Percentiles rank a stretch among this genome's conserved stretches.
phyloP scores from a whole-genome alignment of 1,140 invertebrate species.

The Protaetia brevitarsis region DNA sequence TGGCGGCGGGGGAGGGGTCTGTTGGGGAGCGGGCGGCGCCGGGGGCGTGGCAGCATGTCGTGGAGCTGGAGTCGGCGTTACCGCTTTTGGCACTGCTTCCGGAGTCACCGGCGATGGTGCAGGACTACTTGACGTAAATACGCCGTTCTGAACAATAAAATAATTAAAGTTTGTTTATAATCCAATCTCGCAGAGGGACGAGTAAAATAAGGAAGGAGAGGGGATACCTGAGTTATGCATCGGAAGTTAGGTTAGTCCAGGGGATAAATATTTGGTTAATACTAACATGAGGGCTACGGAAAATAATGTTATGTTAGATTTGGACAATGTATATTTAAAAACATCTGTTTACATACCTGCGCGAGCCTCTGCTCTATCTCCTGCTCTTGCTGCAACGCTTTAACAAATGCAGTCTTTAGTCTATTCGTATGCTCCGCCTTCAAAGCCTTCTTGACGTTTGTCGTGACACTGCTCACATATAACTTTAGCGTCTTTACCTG shows the following conservation, averaged over 20 bases:
- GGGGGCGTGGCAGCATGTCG: conserved; percentile 51
- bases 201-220: no score
- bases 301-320: neutral
- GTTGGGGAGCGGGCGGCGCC: conserved; percentile 44
- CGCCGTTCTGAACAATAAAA: conserved; percentile 41
- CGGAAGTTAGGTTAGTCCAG: neutral
- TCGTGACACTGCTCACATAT: conserved; percentile 97
- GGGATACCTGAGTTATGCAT: neutral
- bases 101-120: conserved; percentile 47
- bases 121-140: conserved; percentile 47
- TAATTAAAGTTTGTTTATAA: neutral
- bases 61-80: conserved; percentile 55
- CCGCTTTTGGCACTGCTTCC: conserved; percentile 54
- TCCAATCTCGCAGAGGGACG: no score
- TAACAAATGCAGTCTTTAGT: conserved; percentile 95
- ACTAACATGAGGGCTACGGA: neutral
- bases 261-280: neutral
- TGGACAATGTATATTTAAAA: neutral
- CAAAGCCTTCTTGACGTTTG: conserved; percentile 96
- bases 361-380: conserved; percentile 94
- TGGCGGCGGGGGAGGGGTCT: conserved; percentile 42
- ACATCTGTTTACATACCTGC: conserved; percentile 50
- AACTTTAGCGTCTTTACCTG: conserved; percentile 73
- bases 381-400: conserved; percentile 96
- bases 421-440: conserved; percentile 97